Evolutionary conservation across 1,140 invertebrate species (phyloP).

Genomic region (Penaeus chinensis): DNA sequence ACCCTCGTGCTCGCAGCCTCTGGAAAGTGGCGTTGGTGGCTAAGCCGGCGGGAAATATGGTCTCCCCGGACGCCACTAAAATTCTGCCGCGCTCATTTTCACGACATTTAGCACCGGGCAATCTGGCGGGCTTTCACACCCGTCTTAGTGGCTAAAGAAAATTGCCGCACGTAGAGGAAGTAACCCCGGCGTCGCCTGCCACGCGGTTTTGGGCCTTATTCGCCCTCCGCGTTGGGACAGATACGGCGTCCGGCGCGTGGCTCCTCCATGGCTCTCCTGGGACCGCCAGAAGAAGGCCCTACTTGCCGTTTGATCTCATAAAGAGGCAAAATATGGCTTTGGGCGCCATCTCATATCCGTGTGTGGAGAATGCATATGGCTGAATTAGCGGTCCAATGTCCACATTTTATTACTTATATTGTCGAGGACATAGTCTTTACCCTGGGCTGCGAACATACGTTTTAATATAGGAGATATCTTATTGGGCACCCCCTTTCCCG

Average conservation of each 20-base stretch:
- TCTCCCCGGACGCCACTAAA: conserved; percentile 63
- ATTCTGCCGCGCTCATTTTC: conserved; percentile 64
- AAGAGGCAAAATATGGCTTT: conserved; percentile 64
- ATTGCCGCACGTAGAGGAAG: conserved; percentile 52
- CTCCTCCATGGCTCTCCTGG: conserved; percentile 44
- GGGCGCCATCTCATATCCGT: conserved; percentile 64
- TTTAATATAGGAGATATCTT: conserved; percentile 58
- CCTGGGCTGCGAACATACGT: conserved; percentile 56
- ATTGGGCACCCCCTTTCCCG: background rate
- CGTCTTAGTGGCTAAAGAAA: conserved; percentile 65
- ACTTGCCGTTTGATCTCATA: conserved; percentile 64
- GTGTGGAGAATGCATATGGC: conserved; percentile 64
- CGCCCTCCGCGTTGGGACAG: background rate
- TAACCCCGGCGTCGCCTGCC: conserved; percentile 12
- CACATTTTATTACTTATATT: conserved; percentile 64
- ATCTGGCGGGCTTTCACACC: conserved; percentile 65
- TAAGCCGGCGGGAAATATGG: conserved; percentile 63
- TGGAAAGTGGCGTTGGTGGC: conserved; percentile 58
- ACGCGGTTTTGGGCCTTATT: conserved; percentile 35
- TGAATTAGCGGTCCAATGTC: conserved; percentile 63
- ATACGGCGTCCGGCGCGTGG: conserved; percentile 4
- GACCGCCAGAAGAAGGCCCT: conserved; percentile 60
- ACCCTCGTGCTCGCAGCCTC: conserved; percentile 12
- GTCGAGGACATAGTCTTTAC: conserved; percentile 62
- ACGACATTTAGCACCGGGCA: conserved; percentile 64